Evolutionary conservation across 2,113 vertebrate species (phyloP), one percentile per base, ranked within the genome.

Genomic region (Trichomycterus rosablanca): DNA sequence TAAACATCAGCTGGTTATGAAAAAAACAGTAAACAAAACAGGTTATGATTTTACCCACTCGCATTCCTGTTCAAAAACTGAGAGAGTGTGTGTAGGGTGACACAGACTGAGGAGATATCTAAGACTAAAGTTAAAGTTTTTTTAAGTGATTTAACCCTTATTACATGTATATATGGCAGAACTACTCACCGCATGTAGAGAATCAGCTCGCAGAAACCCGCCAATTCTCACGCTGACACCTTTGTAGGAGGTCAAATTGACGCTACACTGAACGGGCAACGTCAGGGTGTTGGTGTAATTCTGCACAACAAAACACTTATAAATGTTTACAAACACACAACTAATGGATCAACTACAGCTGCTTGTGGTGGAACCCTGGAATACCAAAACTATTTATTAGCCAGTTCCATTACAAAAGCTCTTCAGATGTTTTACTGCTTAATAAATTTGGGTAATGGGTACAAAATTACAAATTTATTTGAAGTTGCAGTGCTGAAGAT

Each of bases 211-310:
- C 3, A 93, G 81, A 3, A 77, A 71, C 2, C 91, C 91, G 2
- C 30, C 46, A 24, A 93, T 24, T 40, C 73, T 83, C 64, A 91
- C 59, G 35, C 11, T 63, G 63, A 81, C 71, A 34, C 89, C 88
- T 74, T 84, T 82, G 11, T 65, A 80, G 66, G 89, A 83, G 2
- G 76, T 78, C 50, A 93, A n/a, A 12, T 37, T 77, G 74, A 92
- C 58, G 0, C 70, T 66, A 71, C 91, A 92, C 51, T 80, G 73
- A 16, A 92, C 86, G 59, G 89, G 85, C 14, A 89, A 19, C 0
- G 86, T 63, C 0, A 90, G 84, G 0, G 86, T 80, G 69, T 91
- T 90, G 72, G 86, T 90, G 58, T 86, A 86, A 67, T 92, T 90
- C 91, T 92, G 79, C 42, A 52, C 51, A 34, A 73, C 11, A 70